Conservation (phyloP, 2,797 vertebrate species). For the Dipus sagitta region DNA sequence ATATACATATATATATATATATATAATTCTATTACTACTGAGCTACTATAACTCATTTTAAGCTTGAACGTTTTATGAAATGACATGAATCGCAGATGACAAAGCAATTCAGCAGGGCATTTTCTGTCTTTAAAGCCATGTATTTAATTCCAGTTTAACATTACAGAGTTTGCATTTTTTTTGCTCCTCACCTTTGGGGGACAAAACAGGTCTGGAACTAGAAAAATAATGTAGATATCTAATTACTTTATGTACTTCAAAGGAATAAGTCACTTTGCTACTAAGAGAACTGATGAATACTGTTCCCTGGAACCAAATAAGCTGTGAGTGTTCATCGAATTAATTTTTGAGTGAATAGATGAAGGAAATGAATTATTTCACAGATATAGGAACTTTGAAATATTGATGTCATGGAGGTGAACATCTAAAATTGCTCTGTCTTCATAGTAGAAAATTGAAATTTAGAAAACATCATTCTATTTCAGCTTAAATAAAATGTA, state of each 20-base stretch:
- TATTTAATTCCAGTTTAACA: conserved; percentile 19
- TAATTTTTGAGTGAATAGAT: conserved; percentile 56
- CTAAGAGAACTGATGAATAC: not conserved
- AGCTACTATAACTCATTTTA: not conserved
- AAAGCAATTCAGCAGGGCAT: not conserved
- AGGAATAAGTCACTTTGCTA: conserved; percentile 13
- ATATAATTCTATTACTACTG: not conserved
- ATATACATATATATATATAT: not conserved
- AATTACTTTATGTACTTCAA: conserved; percentile 49
- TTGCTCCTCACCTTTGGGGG: not conserved
- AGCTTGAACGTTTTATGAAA: conserved; percentile 48
- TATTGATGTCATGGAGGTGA: conserved; percentile 63
- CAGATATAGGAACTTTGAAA: conserved; percentile 30
- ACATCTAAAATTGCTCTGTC: conserved; percentile 60
- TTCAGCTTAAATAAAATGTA: conserved; percentile 40
- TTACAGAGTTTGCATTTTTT: not conserved
- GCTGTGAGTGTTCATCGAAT: conserved; percentile 47
- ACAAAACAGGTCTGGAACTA: not conserved
- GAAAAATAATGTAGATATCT: not conserved
- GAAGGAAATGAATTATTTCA: conserved; percentile 58
- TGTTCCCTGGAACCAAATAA: conserved; percentile 51
- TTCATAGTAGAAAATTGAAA: conserved; percentile 55
- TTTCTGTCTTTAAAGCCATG: not conserved
- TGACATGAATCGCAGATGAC: not conserved
- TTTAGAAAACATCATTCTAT: conserved; percentile 14